phyloP scores from a whole-genome alignment of 2,797 vertebrate species.

The Cossypha dichroa region DNA sequence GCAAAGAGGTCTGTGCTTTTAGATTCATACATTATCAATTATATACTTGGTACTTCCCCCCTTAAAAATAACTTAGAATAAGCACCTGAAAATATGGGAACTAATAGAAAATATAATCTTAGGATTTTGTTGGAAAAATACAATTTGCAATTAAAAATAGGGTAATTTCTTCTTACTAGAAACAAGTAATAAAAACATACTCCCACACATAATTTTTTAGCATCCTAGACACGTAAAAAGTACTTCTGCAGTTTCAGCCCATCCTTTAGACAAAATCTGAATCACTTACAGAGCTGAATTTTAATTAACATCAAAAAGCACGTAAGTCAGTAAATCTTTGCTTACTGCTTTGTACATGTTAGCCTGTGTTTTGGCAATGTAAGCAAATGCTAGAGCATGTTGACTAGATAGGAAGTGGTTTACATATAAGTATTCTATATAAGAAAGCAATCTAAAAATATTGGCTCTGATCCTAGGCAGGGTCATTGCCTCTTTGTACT shows the following conservation, averaged over 20 bases:
- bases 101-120: background rate
- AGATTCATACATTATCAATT: background rate
- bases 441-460: background rate
- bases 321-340: slow-evolving; percentile 38
- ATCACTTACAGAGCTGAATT: background rate
- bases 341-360: background rate
- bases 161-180: background rate
- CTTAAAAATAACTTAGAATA: background rate
- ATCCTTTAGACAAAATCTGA: background rate
- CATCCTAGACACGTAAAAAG: background rate
- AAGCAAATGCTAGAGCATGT: slow-evolving; percentile 4
- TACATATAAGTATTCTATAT: background rate
- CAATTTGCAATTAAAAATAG: background rate
- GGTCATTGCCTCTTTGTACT: background rate
- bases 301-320: slow-evolving; percentile 33
- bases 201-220: background rate
- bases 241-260: background rate
- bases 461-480: background rate
- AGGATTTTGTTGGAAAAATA: slow-evolving; percentile 2
- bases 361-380: slow-evolving; percentile 1
- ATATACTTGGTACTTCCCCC: background rate
- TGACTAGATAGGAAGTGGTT: slow-evolving; percentile 48
- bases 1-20: background rate
- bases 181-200: background rate
- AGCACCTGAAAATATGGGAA: background rate